Evolutionary conservation across 2,113 vertebrate species (phyloP).

Genomic region (Gulo gulo): DNA sequence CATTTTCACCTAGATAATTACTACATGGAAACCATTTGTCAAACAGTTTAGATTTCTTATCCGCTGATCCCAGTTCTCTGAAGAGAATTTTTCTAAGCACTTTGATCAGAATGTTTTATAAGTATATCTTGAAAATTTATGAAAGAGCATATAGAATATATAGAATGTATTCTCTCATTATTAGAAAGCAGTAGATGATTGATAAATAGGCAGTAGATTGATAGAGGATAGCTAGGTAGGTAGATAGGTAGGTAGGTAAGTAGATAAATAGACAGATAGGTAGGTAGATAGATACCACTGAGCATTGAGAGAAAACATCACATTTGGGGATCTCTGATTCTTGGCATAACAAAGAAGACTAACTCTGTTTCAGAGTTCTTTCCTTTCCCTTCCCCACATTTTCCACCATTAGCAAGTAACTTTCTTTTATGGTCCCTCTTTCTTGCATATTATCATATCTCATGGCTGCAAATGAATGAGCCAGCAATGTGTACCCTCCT

Average conservation of each 20-base stretch:
- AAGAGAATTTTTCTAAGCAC: neutral
- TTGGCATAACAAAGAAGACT: neutral
- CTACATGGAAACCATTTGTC: neutral
- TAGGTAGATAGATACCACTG: neutral
- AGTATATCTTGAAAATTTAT: neutral
- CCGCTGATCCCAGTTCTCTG: neutral
- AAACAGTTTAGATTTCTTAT: neutral
- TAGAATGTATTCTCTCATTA: neutral
- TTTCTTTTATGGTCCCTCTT: neutral
- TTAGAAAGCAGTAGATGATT: neutral
- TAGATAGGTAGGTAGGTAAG: neutral
- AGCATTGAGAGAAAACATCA: neutral
- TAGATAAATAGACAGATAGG: neutral
- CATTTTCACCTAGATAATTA: neutral
- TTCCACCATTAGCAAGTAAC: neutral
- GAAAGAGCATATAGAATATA: neutral
- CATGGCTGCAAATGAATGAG: neutral
- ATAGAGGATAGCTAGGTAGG: neutral
- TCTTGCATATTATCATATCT: neutral
- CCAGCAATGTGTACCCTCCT: neutral
- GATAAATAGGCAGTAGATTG: neutral
- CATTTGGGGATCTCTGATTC: neutral
- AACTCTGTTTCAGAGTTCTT: neutral
- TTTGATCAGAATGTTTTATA: neutral
- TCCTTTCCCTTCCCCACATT: neutral